Evolutionary conservation across 1,140 invertebrate species (phyloP).

Genomic region (Caenorhabditis tropicalis): DNA sequence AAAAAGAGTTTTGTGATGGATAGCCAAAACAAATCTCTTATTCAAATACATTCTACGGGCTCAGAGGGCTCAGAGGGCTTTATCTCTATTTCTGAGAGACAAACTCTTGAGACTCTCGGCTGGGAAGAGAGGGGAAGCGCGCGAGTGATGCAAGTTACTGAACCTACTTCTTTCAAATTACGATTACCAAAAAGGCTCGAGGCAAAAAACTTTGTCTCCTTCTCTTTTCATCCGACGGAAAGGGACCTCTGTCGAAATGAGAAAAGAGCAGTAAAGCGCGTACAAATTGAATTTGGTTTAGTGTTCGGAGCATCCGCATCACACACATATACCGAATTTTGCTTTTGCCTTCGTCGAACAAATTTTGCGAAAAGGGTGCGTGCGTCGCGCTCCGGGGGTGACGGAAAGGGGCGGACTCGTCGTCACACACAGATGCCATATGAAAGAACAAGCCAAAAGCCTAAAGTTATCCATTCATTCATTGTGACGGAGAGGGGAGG

Average conservation of each 20-base stretch:
- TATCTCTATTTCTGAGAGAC: background rate
- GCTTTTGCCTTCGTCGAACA: conserved; percentile 4
- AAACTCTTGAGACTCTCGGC: conserved; percentile 16
- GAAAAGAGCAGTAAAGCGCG: conserved; percentile 30
- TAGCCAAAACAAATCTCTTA: conserved; percentile 40
- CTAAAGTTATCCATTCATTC: background rate
- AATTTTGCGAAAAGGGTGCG: conserved; percentile 28
- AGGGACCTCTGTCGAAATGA: background rate
- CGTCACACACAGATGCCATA: background rate
- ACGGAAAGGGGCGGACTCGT: conserved; percentile 4
- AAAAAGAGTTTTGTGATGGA: background rate
- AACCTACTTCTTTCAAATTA: conserved; percentile 42
- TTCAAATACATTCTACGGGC: conserved; percentile 24
- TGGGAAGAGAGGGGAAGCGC: background rate
- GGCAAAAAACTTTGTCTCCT: conserved; percentile 3
- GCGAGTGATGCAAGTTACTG: background rate
- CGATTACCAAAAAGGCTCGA: conserved; percentile 23
- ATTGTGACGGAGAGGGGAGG: background rate
- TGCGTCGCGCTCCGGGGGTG: background rate
- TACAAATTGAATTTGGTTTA: conserved; percentile 38
- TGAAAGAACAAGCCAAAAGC: background rate
- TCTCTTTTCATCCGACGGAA: background rate
- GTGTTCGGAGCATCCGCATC: conserved; percentile 36
- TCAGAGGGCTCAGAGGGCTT: background rate
- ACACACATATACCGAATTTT: conserved; percentile 19